phyloP scores from a whole-genome alignment of 2,113 vertebrate species.

The Ictalurus punctatus region DNA sequence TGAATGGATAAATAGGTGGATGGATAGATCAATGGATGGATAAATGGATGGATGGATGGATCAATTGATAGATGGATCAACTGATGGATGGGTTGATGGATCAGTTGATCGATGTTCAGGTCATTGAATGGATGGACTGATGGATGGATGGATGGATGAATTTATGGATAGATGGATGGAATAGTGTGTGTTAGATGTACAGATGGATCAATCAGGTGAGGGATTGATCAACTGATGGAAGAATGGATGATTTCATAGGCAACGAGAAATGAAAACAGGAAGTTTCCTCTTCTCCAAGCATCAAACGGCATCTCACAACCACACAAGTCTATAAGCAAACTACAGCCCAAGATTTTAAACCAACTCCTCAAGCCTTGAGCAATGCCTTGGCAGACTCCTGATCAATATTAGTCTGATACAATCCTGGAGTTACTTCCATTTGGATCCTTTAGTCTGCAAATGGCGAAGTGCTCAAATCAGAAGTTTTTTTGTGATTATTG shows the following conservation, averaged over 20 bases:
- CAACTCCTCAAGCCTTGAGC: neutral
- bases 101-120: too few relatives aligned
- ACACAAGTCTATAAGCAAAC: neutral
- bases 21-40: neutral
- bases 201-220: neutral
- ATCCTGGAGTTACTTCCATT: neutral
- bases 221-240: neutral
- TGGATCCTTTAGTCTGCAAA: neutral
- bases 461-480: neutral
- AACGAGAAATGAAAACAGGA: neutral
- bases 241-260: neutral
- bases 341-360: neutral
- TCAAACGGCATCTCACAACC: neutral
- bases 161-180: neutral
- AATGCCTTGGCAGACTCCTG: neutral
- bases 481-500: too few relatives aligned
- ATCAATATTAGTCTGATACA: neutral
- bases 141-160: neutral
- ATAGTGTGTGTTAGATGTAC: neutral
- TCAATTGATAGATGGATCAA: neutral
- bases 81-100: neutral
- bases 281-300: neutral
- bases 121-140: neutral
- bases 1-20: neutral
- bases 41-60: neutral